phyloP scores from a whole-genome alignment of 2,797 vertebrate species.

The Notamacropus eugenii region DNA sequence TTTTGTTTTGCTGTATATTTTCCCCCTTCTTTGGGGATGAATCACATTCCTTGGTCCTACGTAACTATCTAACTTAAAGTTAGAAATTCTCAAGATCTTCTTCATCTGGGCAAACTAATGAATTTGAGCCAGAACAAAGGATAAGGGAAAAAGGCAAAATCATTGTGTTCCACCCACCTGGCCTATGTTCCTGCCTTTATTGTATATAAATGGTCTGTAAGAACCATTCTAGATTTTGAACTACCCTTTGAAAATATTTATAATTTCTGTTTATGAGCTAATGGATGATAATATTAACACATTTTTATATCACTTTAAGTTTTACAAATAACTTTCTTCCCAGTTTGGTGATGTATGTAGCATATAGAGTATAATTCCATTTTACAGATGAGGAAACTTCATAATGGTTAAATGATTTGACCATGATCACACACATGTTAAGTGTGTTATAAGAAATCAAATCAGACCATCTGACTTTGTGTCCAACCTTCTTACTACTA shows the following conservation, averaged over 20 bases:
- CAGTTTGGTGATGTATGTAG: neutral
- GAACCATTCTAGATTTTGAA: neutral
- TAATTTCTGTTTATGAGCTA: neutral
- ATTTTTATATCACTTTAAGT: neutral
- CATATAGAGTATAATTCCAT: neutral
- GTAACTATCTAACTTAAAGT: neutral
- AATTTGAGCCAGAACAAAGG: neutral
- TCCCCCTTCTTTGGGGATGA: neutral
- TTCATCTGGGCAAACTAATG: neutral
- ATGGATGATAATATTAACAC: neutral
- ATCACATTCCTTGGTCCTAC: neutral
- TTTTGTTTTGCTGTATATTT: neutral
- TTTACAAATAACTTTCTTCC: neutral
- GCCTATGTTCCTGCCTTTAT: neutral
- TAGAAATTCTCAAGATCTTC: neutral
- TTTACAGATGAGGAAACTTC: neutral
- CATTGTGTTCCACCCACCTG: neutral
- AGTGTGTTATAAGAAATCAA: neutral
- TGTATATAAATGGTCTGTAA: neutral
- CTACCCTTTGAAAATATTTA: neutral
- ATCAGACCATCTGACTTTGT: neutral
- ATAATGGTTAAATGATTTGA: neutral
- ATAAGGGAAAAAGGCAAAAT: neutral
- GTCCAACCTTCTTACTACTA: neutral
- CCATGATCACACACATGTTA: neutral